A percentile compares a stretch with the other conserved stretches of the same genome.
These are phyloP conservation scores for Drosophila bocki DNA, from an alignment of 1,140 invertebrate species.

Conservation along the genomic window DNA sequence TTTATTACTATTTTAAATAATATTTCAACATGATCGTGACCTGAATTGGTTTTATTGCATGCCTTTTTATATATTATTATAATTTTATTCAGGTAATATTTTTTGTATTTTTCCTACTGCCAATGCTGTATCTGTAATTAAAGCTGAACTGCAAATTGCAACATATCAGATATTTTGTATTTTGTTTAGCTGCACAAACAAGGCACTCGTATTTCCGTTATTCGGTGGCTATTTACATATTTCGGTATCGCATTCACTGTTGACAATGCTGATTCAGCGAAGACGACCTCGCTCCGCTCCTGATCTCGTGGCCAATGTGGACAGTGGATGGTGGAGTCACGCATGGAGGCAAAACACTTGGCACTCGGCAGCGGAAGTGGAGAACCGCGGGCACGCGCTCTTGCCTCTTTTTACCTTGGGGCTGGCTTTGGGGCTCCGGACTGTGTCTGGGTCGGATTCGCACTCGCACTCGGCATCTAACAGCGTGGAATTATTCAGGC, in stretches of 20 bases:
- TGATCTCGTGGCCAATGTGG: slow-evolving; percentile 39
- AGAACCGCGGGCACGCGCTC: slow-evolving; percentile 69
- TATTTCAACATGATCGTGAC: not conserved
- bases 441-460: slow-evolving; percentile 32
- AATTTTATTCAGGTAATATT: not conserved
- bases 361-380: slow-evolving; percentile 65
- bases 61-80: not conserved
- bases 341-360: slow-evolving; percentile 63
- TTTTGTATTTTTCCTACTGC: slow-evolving; percentile 11
- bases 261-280: not conserved
- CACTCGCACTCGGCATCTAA: slow-evolving; percentile 28
- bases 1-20: too few relatives aligned
- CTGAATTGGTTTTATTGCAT: not conserved
- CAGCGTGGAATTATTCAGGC: slow-evolving; percentile 58
- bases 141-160: slow-evolving; percentile 11
- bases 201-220: slow-evolving; percentile 15
- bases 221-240: not conserved
- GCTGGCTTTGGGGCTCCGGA: slow-evolving; percentile 12
- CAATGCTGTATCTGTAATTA: not conserved
- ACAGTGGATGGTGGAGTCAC: slow-evolving; percentile 51
- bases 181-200: slow-evolving; percentile 28
- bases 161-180: slow-evolving; percentile 20
- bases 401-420: slow-evolving; percentile 42
- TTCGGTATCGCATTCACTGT: slow-evolving; percentile 3
- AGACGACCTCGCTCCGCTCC: slow-evolving; percentile 52